These are phyloP conservation scores for Gonocerus acuteangulatus DNA, from an alignment of 2,888 invertebrate species.

Conservation along the genomic window DNA sequence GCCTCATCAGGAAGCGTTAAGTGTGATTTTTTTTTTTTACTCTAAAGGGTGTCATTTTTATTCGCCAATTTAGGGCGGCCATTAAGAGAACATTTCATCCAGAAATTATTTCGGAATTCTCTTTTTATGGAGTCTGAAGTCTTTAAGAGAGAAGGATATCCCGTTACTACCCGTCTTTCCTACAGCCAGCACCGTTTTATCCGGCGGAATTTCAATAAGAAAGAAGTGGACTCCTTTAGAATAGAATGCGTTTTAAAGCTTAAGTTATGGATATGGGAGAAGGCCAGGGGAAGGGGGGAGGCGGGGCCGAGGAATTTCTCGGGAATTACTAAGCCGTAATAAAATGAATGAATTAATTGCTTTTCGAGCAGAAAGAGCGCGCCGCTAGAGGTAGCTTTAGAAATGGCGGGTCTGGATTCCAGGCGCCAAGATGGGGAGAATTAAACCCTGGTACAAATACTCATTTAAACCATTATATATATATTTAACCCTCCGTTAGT, in stretches of 20 bases:
- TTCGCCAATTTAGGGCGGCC: constrained; percentile 8
- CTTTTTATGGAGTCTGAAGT: constrained; percentile 12
- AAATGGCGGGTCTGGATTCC: background rate
- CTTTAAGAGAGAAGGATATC: no score
- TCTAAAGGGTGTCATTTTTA: background rate
- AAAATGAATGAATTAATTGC: constrained; percentile 18
- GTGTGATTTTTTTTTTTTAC: no score
- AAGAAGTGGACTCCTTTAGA: constrained; percentile 14
- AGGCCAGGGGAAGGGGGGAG: no score
- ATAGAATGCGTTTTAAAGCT: constrained; percentile 19
- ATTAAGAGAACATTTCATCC: constrained; percentile 15
- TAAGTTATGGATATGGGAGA: constrained; percentile 1
- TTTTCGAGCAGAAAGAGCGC: background rate
- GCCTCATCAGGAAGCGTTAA: no score
- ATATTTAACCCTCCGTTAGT: background rate
- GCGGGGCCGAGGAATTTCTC: no score
- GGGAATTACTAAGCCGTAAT: constrained; percentile 14
- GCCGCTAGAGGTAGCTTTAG: constrained; percentile 5
- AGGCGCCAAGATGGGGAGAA: no score
- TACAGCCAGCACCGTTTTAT: background rate
- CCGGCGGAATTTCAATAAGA: constrained; percentile 16
- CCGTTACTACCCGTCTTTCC: no score
- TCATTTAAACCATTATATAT: background rate
- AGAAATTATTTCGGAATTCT: constrained; percentile 18
- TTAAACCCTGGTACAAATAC: no score